Evolutionary conservation across 2,888 invertebrate species (phyloP), one percentile per base, ranked within the genome.

Genomic region (Oligia strigilis): DNA sequence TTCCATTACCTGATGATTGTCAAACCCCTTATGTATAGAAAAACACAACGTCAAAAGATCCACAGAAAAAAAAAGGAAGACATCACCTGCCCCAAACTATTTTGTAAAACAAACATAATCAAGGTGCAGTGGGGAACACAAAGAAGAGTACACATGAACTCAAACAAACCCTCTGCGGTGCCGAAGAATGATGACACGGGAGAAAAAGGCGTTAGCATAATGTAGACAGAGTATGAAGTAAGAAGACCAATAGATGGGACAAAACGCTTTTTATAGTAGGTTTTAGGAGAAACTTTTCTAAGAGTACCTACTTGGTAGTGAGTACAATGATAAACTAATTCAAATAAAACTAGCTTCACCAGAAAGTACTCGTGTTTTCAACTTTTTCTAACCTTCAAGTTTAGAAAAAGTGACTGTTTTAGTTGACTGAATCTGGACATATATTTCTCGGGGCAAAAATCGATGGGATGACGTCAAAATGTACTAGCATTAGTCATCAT

Each of bases 21-120:
- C n/a, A 65, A 60, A 62, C 13, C 4, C 0, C 4, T 0, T 62
- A 49, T 40, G 19, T 2, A 73, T 58, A 84, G 14, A 74, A 73
- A 67, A 69, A 52, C 0, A 72, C n/a, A 64, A n/a, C 11, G 6
- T 19, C 64, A 78, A 80, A 40, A 74, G 14, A 17, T 43, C 13
- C 4, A 60, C 65, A 72, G 71, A 60, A 76, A 78, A 78, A 46
- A 78, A 67, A 71, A 64, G n/a, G 0, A 64, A 64, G 46, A 43
- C 36, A 78, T n/a, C 75, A 83, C 75, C 87, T 85, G 80, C 79
- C 72, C 78, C 87, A 88, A 90, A 91, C 88, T 87, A 89, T 90
- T 91, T 85, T 82, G 83, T 75, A 89, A 87, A 82, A 79, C 85
- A 92, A 91, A 92, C 89, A 90, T 79, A 81, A 86, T 88, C 80